Conservation (phyloP, 1,140 invertebrate species). For the Laupala kohalensis region DNA sequence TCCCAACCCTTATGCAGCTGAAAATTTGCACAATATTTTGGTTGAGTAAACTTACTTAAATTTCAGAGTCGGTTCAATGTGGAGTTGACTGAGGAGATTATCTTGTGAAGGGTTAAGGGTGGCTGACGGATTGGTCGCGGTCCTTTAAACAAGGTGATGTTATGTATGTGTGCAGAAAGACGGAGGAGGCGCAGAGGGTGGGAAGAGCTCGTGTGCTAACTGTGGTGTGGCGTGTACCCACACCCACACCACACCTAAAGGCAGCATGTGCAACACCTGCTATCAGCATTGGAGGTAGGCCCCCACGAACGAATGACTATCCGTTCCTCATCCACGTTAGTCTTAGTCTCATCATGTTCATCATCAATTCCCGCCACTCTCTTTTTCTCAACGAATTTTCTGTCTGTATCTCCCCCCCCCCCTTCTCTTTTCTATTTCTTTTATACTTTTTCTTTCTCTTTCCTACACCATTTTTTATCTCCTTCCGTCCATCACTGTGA, state of each 20-base stretch:
- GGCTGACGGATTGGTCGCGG: no score
- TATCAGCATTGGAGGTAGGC: constrained; percentile 61
- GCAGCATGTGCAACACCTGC: constrained; percentile 62
- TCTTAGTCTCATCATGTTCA: no score
- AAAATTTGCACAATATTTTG: no score
- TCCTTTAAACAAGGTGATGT: neutral
- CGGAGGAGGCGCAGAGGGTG: constrained; percentile 35
- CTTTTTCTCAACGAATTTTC: no score
- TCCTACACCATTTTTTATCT: no score
- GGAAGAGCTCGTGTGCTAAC: constrained; percentile 53
- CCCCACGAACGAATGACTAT: constrained; percentile 5
- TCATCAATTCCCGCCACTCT: no score
- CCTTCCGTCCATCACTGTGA: no score
- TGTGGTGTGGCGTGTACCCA: constrained; percentile 61
- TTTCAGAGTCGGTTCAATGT: no score
- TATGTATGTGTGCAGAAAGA: constrained; percentile 21
- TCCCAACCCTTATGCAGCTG: no score
- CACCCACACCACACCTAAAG: constrained; percentile 58
- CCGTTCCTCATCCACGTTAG: constrained; percentile 12
- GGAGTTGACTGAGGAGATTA: no score
- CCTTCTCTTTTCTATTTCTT: neutral
- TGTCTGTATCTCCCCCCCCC: neutral
- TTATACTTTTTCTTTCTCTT: neutral
- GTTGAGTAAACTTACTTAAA: no score
- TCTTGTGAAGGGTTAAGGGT: no score